Evolutionary conservation across 2,797 vertebrate genomes (phyloP).

Genomic region (Siniperca scherzeri): DNA sequence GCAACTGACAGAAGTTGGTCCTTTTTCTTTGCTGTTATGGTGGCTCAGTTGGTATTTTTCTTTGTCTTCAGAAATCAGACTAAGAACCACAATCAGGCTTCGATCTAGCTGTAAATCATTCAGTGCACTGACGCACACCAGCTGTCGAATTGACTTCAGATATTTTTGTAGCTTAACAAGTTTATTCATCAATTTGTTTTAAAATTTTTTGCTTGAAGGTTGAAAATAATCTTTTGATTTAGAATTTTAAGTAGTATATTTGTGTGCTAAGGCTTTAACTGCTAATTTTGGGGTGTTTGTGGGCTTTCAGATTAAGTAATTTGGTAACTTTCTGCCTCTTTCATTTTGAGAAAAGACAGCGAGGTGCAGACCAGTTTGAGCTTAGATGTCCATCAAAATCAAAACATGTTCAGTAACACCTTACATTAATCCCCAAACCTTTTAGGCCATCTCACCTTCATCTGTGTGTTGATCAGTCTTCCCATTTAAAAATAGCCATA

Average conservation of each 20-base stretch:
- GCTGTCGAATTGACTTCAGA: slow-evolving; percentile 36
- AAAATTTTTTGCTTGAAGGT: neutral
- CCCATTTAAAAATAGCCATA: neutral
- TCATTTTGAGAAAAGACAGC: neutral
- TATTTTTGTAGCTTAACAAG: neutral
- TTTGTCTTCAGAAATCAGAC: slow-evolving; percentile 67
- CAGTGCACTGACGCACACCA: slow-evolving; percentile 24
- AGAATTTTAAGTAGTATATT: neutral
- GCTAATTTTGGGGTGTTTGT: neutral
- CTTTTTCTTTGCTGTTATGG: slow-evolving; percentile 23
- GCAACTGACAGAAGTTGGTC: slow-evolving; percentile 23
- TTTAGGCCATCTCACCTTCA: neutral
- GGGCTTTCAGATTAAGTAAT: neutral
- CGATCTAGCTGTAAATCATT: slow-evolving; percentile 49
- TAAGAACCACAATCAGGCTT: slow-evolving; percentile 59
- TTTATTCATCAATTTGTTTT: slow-evolving; percentile 17
- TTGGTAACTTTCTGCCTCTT: neutral
- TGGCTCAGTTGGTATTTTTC: slow-evolving; percentile 38
- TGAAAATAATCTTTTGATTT: neutral
- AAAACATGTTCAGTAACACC: neutral
- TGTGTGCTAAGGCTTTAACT: neutral
- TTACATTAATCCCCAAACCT: neutral
- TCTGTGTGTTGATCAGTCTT: neutral
- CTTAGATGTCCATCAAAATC: neutral
- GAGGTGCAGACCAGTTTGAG: neutral